Conservation (phyloP, 1,140 invertebrate species). For the Drosophila elegans region DNA sequence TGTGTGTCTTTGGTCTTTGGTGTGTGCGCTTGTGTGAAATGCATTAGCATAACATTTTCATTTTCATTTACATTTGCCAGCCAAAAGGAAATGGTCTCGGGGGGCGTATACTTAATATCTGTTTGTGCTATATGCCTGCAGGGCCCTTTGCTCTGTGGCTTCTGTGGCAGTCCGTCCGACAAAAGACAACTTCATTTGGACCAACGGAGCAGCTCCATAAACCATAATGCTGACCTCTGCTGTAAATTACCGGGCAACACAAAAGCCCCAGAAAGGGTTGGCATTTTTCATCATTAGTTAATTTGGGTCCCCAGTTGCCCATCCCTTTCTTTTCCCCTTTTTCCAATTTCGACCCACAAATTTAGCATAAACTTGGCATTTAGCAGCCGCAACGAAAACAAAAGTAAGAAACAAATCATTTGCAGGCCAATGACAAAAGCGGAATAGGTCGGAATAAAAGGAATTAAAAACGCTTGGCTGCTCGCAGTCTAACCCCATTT, state of each 20-base stretch:
- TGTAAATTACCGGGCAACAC: conserved; percentile 49
- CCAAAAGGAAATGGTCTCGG: conserved; percentile 30
- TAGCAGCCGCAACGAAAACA: conserved; percentile 64
- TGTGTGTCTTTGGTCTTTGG: conserved; percentile 3
- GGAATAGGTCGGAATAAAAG: conserved; percentile 62
- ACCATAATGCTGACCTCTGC: conserved; percentile 65
- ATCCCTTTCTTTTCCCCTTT: background rate
- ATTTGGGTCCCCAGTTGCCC: conserved; percentile 51
- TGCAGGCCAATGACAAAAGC: conserved; percentile 58
- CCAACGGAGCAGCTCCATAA: conserved; percentile 31
- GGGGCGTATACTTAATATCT: conserved; percentile 73
- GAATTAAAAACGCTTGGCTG: conserved; percentile 68
- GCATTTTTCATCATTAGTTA: conserved; percentile 77
- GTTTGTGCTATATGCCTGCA: conserved; percentile 12
- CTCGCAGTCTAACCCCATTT: conserved; percentile 18
- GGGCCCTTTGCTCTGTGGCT: conserved; percentile 11
- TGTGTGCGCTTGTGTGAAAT: conserved; percentile 27
- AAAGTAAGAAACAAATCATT: conserved; percentile 74
- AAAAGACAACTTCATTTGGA: conserved; percentile 63
- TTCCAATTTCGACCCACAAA: conserved; percentile 17
- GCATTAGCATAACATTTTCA: conserved; percentile 66
- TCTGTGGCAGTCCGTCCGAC: background rate
- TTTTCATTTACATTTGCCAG: conserved; percentile 12
- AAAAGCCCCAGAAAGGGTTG: background rate
- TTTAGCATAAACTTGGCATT: conserved; percentile 77